Conservation (phyloP, 2,888 invertebrate species). For the Dryobota labecula region DNA sequence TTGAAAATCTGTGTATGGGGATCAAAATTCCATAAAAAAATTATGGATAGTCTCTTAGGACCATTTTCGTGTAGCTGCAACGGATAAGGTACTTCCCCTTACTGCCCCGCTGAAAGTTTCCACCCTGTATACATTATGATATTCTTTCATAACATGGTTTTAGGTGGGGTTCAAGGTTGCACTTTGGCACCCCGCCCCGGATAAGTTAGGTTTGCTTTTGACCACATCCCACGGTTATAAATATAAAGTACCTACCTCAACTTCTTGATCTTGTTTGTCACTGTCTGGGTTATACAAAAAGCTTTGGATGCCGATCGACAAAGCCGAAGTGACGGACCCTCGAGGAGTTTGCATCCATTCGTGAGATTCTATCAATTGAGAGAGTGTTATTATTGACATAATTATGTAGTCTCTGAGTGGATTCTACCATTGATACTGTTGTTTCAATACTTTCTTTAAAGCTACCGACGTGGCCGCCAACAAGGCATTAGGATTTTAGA, state of each 20-base stretch:
- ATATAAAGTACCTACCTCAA: constrained; percentile 73
- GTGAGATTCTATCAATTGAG: constrained; percentile 76
- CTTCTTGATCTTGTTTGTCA: constrained; percentile 77
- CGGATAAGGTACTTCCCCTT: too few relatives aligned
- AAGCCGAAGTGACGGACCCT: constrained; percentile 83
- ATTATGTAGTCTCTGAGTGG: background rate
- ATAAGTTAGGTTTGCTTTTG: background rate
- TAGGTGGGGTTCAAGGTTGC: too few relatives aligned
- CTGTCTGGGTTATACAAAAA: constrained; percentile 78
- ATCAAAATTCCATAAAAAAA: too few relatives aligned
- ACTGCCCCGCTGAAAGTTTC: too few relatives aligned
- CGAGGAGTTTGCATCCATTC: constrained; percentile 86
- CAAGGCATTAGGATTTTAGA: background rate
- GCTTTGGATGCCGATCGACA: constrained; percentile 83
- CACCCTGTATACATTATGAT: too few relatives aligned
- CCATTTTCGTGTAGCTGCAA: too few relatives aligned
- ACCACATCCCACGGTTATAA: background rate
- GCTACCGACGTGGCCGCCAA: background rate
- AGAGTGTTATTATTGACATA: background rate
- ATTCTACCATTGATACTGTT: background rate
- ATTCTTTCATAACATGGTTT: background rate
- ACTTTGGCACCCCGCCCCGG: background rate
- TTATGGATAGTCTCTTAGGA: too few relatives aligned
- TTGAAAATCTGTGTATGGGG: too few relatives aligned
- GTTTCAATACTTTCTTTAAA: background rate